Conservation (phyloP, 2,888 invertebrate genomes). For the Ophion costatus region DNA sequence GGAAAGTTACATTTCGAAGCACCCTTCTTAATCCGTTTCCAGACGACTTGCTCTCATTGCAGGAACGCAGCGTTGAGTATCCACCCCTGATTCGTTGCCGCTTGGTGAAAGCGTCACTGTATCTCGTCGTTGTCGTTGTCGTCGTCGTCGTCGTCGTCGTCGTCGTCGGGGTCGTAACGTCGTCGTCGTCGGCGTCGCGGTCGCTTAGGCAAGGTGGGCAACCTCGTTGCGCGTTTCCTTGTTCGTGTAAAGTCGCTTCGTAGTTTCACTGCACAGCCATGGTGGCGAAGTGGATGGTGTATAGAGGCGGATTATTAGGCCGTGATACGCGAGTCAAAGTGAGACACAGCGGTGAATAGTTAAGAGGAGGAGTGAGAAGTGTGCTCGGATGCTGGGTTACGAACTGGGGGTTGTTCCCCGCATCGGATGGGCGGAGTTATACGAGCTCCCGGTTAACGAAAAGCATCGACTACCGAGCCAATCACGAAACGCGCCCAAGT, state of each 20-base stretch:
- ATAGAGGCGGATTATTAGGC: slow-evolving; percentile 81
- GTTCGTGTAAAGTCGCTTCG: slow-evolving; percentile 44
- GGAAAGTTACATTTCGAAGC: neutral
- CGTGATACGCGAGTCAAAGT: slow-evolving; percentile 58
- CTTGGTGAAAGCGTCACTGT: slow-evolving; percentile 46
- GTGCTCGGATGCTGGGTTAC: slow-evolving; percentile 52
- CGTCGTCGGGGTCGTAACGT: slow-evolving; percentile 74
- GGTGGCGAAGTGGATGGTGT: slow-evolving; percentile 81
- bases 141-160: slow-evolving; percentile 65
- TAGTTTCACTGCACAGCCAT: slow-evolving; percentile 76
- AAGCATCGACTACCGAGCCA: slow-evolving; percentile 71
- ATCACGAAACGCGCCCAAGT: slow-evolving; percentile 64
- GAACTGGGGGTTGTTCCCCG: slow-evolving; percentile 74
- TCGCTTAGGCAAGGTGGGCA: slow-evolving; percentile 44
- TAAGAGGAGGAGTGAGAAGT: slow-evolving; percentile 50
- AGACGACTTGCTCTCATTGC: neutral
- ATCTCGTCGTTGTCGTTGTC: slow-evolving; percentile 58
- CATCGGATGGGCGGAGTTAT: slow-evolving; percentile 76
- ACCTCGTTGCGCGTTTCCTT: slow-evolving; percentile 59
- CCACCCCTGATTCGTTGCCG: slow-evolving; percentile 60
- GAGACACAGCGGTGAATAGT: slow-evolving; percentile 52
- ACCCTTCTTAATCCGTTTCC: slow-evolving; percentile 10
- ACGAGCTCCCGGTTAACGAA: slow-evolving; percentile 71
- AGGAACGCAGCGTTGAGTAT: slow-evolving; percentile 66
- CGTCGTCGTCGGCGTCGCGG: slow-evolving; percentile 64